phyloP scores from a whole-genome alignment of 2,888 invertebrate species.

The Adineta ricciae region DNA sequence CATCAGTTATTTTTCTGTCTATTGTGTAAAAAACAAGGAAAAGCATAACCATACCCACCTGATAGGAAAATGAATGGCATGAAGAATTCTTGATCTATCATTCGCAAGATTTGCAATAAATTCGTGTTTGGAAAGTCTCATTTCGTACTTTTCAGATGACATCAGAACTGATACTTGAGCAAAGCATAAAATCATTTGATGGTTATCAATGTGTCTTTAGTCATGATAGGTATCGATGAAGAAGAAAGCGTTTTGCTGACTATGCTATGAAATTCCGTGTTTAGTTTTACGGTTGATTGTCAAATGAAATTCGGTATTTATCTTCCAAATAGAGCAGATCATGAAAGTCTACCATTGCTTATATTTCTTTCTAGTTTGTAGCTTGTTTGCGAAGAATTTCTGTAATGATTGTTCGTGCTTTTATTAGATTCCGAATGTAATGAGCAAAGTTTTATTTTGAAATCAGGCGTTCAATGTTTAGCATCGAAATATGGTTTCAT shows the following conservation, averaged over 20 bases:
- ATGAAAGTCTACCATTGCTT: conserved; percentile 64
- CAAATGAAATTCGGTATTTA: conserved; percentile 85
- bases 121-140: not conserved
- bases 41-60: no score
- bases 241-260: no score
- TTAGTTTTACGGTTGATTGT: conserved; percentile 64
- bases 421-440: conserved; percentile 69
- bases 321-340: conserved; percentile 64
- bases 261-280: conserved; percentile 21
- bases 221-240: conserved; percentile 60
- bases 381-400: not conserved
- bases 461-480: conserved; percentile 83
- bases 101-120: not conserved
- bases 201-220: conserved; percentile 74
- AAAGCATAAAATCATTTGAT: conserved; percentile 40
- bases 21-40: no score
- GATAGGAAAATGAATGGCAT: no score
- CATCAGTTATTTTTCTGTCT: no score
- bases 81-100: not conserved
- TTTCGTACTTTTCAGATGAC: not conserved
- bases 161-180: not conserved
- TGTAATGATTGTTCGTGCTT: conserved; percentile 33
- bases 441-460: conserved; percentile 86
- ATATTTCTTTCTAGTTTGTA: conserved; percentile 66
- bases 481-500: conserved; percentile 75